Percentiles rank a stretch among this genome's conserved stretches.
These are phyloP conservation scores for Polyodon spathula DNA, from an alignment of 2,113 vertebrate species.

Conservation along the genomic window DNA sequence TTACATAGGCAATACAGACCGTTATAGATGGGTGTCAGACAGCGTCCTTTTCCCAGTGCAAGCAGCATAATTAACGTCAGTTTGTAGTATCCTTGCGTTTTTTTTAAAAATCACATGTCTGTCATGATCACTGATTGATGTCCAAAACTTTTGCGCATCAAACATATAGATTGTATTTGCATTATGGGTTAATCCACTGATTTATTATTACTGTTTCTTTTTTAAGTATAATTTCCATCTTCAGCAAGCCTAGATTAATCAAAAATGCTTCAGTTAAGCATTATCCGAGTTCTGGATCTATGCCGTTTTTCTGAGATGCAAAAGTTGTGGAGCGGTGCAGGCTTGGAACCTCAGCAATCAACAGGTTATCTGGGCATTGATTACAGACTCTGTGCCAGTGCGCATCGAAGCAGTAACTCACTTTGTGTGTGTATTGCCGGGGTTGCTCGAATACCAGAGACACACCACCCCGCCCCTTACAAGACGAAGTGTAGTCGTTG, in stretches of 20 bases:
- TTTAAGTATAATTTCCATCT: no score
- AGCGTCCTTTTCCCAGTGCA: no score
- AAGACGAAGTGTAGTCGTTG: conserved; percentile 1
- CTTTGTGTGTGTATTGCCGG: no score
- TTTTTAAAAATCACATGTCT: no score
- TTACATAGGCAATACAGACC: conserved; percentile 20
- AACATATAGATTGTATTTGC: no score
- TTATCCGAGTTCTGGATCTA: neutral
- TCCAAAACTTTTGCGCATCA: no score
- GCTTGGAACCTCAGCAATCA: conserved; percentile 5
- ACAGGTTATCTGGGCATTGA: conserved; percentile 5
- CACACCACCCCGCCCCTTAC: conserved; percentile 6
- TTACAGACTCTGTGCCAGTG: neutral
- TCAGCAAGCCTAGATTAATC: neutral
- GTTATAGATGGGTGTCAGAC: conserved; percentile 25
- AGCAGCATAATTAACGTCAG: no score
- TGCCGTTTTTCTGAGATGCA: neutral
- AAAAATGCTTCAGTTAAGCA: neutral
- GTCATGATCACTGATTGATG: no score
- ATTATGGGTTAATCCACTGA: no score
- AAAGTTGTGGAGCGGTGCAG: conserved; percentile 6
- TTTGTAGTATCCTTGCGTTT: no score
- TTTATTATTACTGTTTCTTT: no score
- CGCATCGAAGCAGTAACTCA: neutral
- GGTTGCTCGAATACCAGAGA: neutral